Evolutionary conservation across 1,140 invertebrate genomes (phyloP).

Genomic region (Papilio machaon): DNA sequence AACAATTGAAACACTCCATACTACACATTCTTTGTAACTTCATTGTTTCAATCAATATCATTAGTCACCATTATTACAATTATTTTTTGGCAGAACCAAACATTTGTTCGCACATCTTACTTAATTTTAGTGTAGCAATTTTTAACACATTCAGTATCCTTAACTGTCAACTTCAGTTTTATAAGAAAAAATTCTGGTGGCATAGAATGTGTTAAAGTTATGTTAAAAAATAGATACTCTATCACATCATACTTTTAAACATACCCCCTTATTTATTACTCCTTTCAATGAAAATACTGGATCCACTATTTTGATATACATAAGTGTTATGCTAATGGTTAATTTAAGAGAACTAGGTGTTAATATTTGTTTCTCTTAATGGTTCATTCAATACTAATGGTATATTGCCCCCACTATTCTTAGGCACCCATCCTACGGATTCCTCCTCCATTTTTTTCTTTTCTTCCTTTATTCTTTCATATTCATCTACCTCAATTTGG

Average conservation of each 20-base stretch:
- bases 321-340: neutral
- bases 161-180: neutral
- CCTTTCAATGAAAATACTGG: neutral
- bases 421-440: conserved; percentile 75
- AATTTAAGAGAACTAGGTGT: neutral
- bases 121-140: neutral
- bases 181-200: neutral
- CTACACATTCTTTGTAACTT: too few relatives aligned
- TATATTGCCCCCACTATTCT: conserved; percentile 67
- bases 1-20: too few relatives aligned
- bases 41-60: too few relatives aligned
- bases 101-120: too few relatives aligned
- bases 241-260: too few relatives aligned
- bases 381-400: conserved; percentile 74
- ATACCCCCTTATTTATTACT: too few relatives aligned
- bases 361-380: conserved; percentile 47
- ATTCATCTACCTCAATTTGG: conserved; percentile 93
- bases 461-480: conserved; percentile 85
- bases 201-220: neutral
- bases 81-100: too few relatives aligned
- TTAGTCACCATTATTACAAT: too few relatives aligned
- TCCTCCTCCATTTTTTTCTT: conserved; percentile 81
- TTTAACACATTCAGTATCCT: neutral
- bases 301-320: neutral
- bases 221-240: neutral